Conservation (phyloP, 2,797 vertebrate species). For the Pantherophis vulpinus region DNA sequence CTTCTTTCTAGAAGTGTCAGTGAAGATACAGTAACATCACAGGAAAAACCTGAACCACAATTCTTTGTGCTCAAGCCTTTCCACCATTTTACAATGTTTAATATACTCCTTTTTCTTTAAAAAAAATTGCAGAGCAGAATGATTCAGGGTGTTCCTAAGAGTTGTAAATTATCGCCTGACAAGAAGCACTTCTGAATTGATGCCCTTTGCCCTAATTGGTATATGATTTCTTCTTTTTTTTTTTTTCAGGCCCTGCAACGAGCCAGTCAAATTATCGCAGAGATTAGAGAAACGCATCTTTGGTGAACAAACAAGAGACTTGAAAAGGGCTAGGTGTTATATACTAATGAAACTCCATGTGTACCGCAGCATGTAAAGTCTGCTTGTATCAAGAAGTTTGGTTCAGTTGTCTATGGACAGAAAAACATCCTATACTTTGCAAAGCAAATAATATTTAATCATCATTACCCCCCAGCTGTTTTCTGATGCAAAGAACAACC, state of each 20-base stretch:
- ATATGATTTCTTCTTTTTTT: background rate
- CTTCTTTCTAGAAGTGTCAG: background rate
- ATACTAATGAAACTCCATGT: conserved; percentile 77
- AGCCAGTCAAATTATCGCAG: conserved; percentile 97
- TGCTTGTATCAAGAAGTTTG: conserved; percentile 70
- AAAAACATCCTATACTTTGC: conserved; percentile 72
- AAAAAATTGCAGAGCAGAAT: background rate
- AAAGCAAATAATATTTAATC: conserved; percentile 69
- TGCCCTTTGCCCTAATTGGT: background rate
- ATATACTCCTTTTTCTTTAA: background rate
- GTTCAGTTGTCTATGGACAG: conserved; percentile 73
- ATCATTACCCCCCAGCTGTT: conserved; percentile 37
- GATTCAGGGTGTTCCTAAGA: background rate
- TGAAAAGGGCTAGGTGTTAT: conserved; percentile 75
- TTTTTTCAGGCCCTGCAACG: conserved; percentile 87
- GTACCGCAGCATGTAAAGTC: conserved; percentile 67
- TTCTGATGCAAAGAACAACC: conserved; percentile 67
- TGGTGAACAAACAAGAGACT: conserved; percentile 81
- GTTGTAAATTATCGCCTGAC: background rate
- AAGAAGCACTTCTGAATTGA: background rate
- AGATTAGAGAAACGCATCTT: conserved; percentile 96
- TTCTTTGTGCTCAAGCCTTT: background rate
- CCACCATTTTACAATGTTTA: background rate
- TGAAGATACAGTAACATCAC: background rate
- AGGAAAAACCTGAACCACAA: background rate